These are phyloP conservation scores for Pipra filicauda DNA, from an alignment of 2,113 vertebrate species.

Conservation along the genomic window DNA sequence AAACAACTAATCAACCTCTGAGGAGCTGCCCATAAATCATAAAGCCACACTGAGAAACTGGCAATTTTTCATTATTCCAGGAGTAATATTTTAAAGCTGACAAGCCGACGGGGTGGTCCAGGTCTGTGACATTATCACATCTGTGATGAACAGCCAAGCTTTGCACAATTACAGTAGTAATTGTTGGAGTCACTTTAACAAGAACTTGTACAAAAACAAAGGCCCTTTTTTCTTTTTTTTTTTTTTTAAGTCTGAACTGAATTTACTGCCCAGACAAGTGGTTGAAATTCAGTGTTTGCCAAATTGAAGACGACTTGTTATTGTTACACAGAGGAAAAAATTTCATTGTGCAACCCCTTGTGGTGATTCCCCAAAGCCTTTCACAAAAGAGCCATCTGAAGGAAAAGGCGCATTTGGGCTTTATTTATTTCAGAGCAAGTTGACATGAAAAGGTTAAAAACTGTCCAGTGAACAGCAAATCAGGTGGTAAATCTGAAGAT, in stretches of 20 bases:
- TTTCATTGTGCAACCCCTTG: background rate
- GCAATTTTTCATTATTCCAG: slow-evolving; percentile 70
- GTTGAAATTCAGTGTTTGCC: background rate
- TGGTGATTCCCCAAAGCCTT: background rate
- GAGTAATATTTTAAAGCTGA: slow-evolving; percentile 68
- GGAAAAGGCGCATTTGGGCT: background rate
- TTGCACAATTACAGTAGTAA: background rate
- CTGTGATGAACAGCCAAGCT: background rate
- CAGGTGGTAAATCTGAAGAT: background rate
- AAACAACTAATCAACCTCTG: slow-evolving; percentile 68
- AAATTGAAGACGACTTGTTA: background rate
- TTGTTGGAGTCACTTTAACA: background rate
- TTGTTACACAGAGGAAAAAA: background rate
- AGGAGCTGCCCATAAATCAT: slow-evolving; percentile 77
- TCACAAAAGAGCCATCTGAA: background rate
- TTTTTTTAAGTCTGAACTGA: background rate
- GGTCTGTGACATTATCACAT: slow-evolving; percentile 37
- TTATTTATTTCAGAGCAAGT: background rate
- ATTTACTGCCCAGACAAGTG: background rate
- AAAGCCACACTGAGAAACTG: slow-evolving; percentile 56
- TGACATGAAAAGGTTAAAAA: background rate
- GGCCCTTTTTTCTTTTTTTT: background rate
- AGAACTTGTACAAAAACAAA: background rate
- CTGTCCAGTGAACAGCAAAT: background rate
- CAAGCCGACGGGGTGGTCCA: slow-evolving; percentile 64